These are phyloP conservation scores for Elysia chlorotica DNA, from an alignment of 1,140 invertebrate genomes.

Conservation along the genomic window DNA sequence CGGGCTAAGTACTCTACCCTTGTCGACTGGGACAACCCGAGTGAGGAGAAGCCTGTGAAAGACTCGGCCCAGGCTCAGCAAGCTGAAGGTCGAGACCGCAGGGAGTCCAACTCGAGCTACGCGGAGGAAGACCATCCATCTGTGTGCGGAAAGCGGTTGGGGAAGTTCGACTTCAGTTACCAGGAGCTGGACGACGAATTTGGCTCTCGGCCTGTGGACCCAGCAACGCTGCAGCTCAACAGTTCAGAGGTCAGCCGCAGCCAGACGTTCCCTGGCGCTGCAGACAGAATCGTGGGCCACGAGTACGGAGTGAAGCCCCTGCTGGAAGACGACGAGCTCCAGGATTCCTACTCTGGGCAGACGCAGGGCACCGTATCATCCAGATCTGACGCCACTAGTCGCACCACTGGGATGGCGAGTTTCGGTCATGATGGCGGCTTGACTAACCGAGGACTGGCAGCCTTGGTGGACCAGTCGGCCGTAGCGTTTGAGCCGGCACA, in stretches of 20 bases:
- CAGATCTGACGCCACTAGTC: background rate
- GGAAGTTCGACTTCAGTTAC: slow-evolving; percentile 51
- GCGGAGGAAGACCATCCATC: slow-evolving; percentile 46
- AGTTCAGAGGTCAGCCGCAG: background rate
- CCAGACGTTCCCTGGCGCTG: background rate
- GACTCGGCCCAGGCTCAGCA: slow-evolving; percentile 23
- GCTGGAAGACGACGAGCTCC: slow-evolving; percentile 78
- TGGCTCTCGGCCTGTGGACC: slow-evolving; percentile 49
- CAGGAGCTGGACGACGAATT: slow-evolving; percentile 60
- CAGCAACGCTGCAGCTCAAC: background rate
- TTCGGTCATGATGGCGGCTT: background rate
- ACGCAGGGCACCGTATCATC: slow-evolving; percentile 23
- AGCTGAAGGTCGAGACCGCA: background rate
- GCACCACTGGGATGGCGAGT: too few species aligned
- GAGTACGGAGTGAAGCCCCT: slow-evolving; percentile 80
- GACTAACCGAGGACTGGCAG: background rate
- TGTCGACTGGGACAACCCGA: slow-evolving; percentile 44
- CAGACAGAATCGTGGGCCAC: slow-evolving; percentile 72
- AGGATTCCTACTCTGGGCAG: slow-evolving; percentile 64
- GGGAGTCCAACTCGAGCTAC: slow-evolving; percentile 51
- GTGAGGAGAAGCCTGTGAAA: too few species aligned
- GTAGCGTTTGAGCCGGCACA: slow-evolving; percentile 28
- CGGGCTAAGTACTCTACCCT: slow-evolving; percentile 51
- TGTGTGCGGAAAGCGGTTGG: background rate
- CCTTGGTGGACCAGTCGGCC: background rate